Conservation (phyloP, 2,888 invertebrate species). For the Dryococelus australis region DNA sequence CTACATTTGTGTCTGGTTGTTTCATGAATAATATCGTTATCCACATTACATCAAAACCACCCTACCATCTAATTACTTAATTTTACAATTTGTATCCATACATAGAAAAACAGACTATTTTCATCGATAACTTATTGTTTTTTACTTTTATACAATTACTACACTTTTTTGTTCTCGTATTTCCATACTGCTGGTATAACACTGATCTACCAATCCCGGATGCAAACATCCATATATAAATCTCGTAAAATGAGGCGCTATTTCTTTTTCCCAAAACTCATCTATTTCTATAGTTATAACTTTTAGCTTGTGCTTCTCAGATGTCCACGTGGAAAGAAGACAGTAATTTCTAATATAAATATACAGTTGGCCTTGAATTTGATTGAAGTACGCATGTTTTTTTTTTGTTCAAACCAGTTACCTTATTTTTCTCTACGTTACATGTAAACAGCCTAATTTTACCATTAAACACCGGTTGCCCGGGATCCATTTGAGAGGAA, state of each 20-base stretch:
- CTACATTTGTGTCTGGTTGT: no score
- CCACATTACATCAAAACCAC: no score
- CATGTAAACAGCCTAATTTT: slow-evolving; percentile 4
- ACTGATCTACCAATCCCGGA: not conserved
- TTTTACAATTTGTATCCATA: no score
- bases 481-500: slow-evolving; percentile 37
- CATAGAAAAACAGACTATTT: no score
- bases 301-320: not conserved
- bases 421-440: not conserved
- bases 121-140: no score
- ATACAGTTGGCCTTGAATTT: slow-evolving; percentile 37
- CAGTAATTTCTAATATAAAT: slow-evolving; percentile 29
- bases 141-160: not conserved
- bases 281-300: not conserved
- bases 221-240: not conserved
- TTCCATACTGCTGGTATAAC: not conserved
- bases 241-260: not conserved
- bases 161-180: not conserved
- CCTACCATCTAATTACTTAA: no score
- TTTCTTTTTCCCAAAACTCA: not conserved
- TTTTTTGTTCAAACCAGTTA: no score
- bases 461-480: slow-evolving; percentile 36
- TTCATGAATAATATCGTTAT: no score
- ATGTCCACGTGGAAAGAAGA: slow-evolving; percentile 20
- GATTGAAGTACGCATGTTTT: slow-evolving; percentile 16